phyloP scores from a whole-genome alignment of 2,888 invertebrate species.

The Poecilus cupreus region DNA sequence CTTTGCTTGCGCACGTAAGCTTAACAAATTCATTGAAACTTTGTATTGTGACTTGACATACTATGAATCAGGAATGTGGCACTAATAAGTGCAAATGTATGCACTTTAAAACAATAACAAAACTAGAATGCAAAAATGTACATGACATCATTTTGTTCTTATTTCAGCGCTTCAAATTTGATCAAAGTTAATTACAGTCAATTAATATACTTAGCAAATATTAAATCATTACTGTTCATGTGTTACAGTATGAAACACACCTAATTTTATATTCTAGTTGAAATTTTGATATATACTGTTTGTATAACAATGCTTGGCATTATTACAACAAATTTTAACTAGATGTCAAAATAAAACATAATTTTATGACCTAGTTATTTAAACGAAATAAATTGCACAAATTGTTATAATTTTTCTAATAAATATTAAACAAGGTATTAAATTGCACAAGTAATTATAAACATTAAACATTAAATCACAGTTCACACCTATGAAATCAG shows the following conservation, averaged over 20 bases:
- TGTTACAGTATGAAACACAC: too few species aligned
- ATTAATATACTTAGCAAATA: neutral
- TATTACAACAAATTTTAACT: neutral
- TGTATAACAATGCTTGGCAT: neutral
- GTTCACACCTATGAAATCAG: neutral
- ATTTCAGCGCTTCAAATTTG: constrained; percentile 15
- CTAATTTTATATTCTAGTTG: too few species aligned
- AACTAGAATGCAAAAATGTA: neutral
- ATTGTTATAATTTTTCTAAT: neutral
- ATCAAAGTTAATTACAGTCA: constrained; percentile 4
- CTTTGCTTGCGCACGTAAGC: neutral
- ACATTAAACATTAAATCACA: neutral
- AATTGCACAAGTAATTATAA: neutral
- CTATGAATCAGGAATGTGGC: constrained; percentile 7
- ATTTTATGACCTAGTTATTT: neutral
- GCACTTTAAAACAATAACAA: constrained; percentile 40
- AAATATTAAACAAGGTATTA: neutral
- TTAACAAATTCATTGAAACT: neutral
- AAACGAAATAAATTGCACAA: neutral
- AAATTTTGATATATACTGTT: too few species aligned
- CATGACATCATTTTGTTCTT: constrained; percentile 42
- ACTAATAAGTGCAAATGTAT: constrained; percentile 33
- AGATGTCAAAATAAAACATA: neutral
- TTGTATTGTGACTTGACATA: constrained; percentile 16
- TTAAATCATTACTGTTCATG: constrained; percentile 1